A percentile compares a stretch with the other conserved stretches of the same genome.
Evolutionary conservation across 1,140 invertebrate species (phyloP).

Genomic region (Drosophila asahinai): DNA sequence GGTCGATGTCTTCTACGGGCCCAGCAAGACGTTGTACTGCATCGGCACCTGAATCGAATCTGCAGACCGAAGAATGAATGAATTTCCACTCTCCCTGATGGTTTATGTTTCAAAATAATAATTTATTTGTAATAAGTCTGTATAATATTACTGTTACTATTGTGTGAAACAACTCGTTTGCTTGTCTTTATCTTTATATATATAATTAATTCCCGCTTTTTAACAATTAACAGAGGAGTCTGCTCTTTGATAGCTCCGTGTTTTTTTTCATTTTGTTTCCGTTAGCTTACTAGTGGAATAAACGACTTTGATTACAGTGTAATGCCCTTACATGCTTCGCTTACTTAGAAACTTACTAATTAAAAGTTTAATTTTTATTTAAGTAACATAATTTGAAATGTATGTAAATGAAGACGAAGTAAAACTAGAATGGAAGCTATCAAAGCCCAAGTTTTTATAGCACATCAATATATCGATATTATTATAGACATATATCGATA

Average conservation of each 20-base stretch:
- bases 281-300: constrained; percentile 43
- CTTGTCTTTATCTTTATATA: constrained; percentile 19
- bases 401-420: background rate
- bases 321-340: constrained; percentile 22
- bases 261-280: constrained; percentile 14
- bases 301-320: constrained; percentile 35
- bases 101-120: constrained; percentile 77
- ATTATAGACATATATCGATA: too few species aligned
- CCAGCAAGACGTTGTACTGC: constrained; percentile 72
- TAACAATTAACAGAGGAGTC: constrained; percentile 38
- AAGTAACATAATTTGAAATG: background rate
- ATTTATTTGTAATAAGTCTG: constrained; percentile 82
- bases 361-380: background rate
- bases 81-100: constrained; percentile 28
- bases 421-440: too few species aligned
- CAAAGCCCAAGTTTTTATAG: too few species aligned
- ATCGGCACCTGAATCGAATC: constrained; percentile 69
- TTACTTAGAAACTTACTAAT: background rate
- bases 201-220: constrained; percentile 22
- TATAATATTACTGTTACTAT: constrained; percentile 82
- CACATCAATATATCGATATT: too few species aligned
- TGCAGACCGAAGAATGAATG: constrained; percentile 17
- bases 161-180: constrained; percentile 64
- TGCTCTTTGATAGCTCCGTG: constrained; percentile 18
- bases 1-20: constrained; percentile 80